These are phyloP conservation scores for Pterocles burchelli DNA, from an alignment of 2,113 vertebrate genomes.

Conservation along the genomic window DNA sequence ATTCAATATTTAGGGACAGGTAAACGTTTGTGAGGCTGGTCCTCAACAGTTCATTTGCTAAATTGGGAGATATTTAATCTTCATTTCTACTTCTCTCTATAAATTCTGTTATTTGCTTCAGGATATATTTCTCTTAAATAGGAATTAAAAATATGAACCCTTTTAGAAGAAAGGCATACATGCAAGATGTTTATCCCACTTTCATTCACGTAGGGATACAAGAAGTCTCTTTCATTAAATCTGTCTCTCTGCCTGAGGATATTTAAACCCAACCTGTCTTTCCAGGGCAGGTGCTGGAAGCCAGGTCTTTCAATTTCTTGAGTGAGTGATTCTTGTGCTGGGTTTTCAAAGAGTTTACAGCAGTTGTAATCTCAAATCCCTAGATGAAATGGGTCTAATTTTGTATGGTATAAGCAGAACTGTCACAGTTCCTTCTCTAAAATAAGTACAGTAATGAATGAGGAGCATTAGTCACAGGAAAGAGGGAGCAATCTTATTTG, in stretches of 20 bases:
- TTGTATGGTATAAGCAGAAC: neutral
- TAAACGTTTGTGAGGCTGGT: neutral
- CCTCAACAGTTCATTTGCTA: neutral
- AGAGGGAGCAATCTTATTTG: neutral
- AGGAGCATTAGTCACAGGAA: neutral
- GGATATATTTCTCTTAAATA: neutral
- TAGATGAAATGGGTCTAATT: neutral
- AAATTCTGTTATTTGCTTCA: neutral
- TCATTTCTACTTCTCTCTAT: neutral
- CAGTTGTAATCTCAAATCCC: neutral
- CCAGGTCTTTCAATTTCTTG: neutral
- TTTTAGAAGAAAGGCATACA: neutral
- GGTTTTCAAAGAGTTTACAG: neutral
- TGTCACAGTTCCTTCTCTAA: neutral
- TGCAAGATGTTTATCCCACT: neutral
- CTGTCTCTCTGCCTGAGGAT: neutral
- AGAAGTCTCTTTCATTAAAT: neutral
- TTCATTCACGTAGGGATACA: neutral
- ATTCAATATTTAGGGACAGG: neutral
- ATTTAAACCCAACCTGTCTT: neutral
- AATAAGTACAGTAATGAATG: neutral
- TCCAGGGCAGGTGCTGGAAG: neutral
- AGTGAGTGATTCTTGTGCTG: neutral
- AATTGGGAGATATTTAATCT: neutral
- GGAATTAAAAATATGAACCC: neutral